phyloP scores from a whole-genome alignment of 2,113 vertebrate species.

The Hippocampus barbouri region DNA sequence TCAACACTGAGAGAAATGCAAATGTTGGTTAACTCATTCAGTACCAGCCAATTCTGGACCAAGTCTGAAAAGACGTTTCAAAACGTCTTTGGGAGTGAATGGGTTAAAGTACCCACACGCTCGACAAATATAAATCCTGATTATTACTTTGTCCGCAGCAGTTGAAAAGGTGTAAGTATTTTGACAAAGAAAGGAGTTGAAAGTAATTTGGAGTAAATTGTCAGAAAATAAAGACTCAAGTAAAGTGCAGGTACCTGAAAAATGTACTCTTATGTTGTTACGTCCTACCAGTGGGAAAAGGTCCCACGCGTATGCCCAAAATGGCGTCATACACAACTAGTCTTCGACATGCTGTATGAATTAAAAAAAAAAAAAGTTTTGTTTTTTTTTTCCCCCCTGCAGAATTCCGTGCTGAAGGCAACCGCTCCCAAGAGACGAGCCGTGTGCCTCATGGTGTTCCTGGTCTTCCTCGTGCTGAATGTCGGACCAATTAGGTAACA shows the following conservation, averaged over 20 bases:
- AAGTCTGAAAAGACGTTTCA: no score
- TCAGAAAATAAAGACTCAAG: not conserved
- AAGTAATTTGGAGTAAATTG: not conserved
- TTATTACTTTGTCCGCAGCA: no score
- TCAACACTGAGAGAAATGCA: not conserved
- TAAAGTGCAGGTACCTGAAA: not conserved
- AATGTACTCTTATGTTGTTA: not conserved
- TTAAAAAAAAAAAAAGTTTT: not conserved
- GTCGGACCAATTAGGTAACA: slow-evolving; percentile 81
- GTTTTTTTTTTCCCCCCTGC: not conserved
- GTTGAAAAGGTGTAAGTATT: no score
- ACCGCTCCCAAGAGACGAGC: slow-evolving; percentile 84
- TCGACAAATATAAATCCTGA: no score
- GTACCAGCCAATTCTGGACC: no score
- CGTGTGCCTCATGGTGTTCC: slow-evolving; percentile 84
- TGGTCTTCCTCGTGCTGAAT: slow-evolving; percentile 83
- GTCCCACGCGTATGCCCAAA: not conserved
- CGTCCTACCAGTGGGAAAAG: not conserved
- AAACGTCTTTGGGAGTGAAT: no score
- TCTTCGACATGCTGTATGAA: not conserved
- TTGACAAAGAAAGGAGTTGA: no score
- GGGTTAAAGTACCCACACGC: no score
- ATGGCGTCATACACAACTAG: not conserved
- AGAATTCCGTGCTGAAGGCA: slow-evolving; percentile 85
- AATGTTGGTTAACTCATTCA: no score